These are phyloP conservation scores for Salvelinus sp. DNA, from an alignment of 2,113 vertebrate species.

Conservation along the genomic window DNA sequence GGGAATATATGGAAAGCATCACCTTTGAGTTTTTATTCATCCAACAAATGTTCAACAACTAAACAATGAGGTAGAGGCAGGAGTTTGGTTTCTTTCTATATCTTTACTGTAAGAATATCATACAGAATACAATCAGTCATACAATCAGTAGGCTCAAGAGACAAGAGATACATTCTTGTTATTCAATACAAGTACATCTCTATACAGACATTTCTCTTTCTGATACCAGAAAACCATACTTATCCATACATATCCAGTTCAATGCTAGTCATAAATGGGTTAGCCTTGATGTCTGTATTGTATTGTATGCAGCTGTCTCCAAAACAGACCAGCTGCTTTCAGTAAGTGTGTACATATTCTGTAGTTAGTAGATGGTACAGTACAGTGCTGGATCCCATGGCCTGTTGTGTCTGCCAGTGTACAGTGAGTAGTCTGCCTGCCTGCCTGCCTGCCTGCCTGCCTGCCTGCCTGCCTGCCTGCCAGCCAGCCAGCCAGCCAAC, in stretches of 20 bases:
- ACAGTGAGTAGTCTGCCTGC: no score
- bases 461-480: neutral
- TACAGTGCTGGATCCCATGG: no score
- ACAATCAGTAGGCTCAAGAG: constrained; percentile 6
- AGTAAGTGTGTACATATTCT: neutral
- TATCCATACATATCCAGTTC: neutral
- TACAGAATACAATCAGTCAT: constrained; percentile 48
- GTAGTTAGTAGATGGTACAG: neutral
- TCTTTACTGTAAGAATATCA: constrained; percentile 57
- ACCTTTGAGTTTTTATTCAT: no score
- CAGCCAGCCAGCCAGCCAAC: no score
- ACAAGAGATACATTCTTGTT: constrained; percentile 22
- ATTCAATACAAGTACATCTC: neutral
- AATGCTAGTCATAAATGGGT: constrained; percentile 22
- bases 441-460: no score
- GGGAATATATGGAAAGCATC: neutral
- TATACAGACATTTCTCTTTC: neutral
- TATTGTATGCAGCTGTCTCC: constrained; percentile 46
- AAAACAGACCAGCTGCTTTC: constrained; percentile 28
- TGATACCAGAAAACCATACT: constrained; percentile 10
- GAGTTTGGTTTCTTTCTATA: neutral
- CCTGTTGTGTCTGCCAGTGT: neutral
- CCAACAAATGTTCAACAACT: no score
- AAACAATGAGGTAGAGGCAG: neutral
- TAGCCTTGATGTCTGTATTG: no score